Conservation (phyloP, 2,888 invertebrate genomes). For the Cataglyphis livida region DNA sequence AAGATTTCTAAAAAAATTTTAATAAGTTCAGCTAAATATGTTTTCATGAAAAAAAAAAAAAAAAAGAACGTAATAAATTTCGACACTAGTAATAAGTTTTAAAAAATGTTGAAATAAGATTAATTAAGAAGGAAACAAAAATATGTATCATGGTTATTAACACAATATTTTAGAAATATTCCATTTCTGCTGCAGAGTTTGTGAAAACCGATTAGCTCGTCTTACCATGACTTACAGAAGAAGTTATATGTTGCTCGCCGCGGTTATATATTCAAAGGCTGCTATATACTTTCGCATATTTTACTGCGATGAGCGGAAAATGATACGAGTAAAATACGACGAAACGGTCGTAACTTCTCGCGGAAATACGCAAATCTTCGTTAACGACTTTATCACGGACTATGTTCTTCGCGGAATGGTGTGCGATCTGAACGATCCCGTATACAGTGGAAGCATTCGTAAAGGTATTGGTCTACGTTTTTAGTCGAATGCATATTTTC, state of each 20-base stretch:
- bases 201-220: not conserved
- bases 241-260: not conserved
- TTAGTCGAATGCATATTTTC: conserved; percentile 23
- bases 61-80: not conserved
- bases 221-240: not conserved
- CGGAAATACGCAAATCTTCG: conserved; percentile 20
- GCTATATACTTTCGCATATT: conserved; percentile 12
- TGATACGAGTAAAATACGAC: conserved; percentile 10
- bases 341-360: conserved; percentile 21
- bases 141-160: not conserved
- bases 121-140: not conserved
- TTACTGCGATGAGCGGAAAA: conserved; percentile 27
- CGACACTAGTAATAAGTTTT: not conserved
- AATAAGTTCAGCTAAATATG: not conserved
- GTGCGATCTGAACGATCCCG: not conserved
- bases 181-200: not conserved
- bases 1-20: not conserved
- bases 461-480: not conserved
- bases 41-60: conserved; percentile 4
- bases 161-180: conserved; percentile 5
- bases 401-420: not conserved
- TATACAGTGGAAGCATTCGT: not conserved
- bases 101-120: not conserved
- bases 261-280: not conserved
- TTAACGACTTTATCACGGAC: conserved; percentile 59